These are phyloP conservation scores for Zeugodacus cucurbitae DNA, from an alignment of 1,140 invertebrate species.

Conservation along the genomic window DNA sequence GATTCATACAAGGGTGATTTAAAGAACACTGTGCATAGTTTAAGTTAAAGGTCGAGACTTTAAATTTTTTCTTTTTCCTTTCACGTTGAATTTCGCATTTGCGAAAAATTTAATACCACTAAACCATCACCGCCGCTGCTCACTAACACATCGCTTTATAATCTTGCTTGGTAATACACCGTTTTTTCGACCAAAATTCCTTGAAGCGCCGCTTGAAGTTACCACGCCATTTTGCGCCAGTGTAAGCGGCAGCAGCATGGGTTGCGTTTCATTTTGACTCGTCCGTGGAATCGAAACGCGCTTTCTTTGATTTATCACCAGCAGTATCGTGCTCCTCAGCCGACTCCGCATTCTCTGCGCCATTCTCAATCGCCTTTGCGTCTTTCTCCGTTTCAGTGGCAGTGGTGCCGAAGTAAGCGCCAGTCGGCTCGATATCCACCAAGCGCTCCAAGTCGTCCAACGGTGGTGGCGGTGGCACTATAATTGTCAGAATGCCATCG, in stretches of 20 bases:
- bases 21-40: neutral
- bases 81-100: neutral
- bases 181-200: neutral
- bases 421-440: constrained; percentile 59
- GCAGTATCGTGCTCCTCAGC: neutral
- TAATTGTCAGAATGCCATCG: constrained; percentile 61
- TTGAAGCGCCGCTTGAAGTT: neutral
- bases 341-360: neutral
- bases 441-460: constrained; percentile 62
- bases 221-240: neutral
- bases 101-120: neutral
- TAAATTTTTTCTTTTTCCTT: neutral
- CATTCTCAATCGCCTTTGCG: constrained; percentile 55
- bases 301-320: neutral
- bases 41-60: neutral
- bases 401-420: constrained; percentile 60
- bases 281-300: neutral
- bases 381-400: constrained; percentile 48
- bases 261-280: neutral
- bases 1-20: neutral
- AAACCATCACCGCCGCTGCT: neutral
- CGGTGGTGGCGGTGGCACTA: constrained; percentile 60
- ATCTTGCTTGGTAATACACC: no score
- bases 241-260: neutral
- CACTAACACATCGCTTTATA: neutral